Evolutionary conservation across 2,113 vertebrate species (phyloP), one percentile per base, ranked within the genome.

Genomic region (Xyliphius kryptos): DNA sequence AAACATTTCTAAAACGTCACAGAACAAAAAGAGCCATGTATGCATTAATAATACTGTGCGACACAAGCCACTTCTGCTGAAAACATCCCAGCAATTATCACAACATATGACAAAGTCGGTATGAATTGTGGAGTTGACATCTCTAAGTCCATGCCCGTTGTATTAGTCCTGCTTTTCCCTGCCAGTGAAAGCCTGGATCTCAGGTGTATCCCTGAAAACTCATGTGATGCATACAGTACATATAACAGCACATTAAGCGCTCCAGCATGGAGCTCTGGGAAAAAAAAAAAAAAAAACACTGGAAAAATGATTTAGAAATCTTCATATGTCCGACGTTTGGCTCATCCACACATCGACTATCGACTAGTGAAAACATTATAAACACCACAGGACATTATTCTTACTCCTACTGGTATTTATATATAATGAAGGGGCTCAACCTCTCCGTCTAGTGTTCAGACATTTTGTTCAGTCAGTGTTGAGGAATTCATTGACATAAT

Each of bases 381-480:
- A 57, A 57, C 37, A 44, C 43, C 17, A 32, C 26, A 60, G 47
- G 40, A 47, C 15, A 40, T 48, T 26, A 50, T 48, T 15, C n/a
- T n/a, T n/a, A n/a, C n/a, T n/a, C 41, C 36, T 47, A 54, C 22
- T 44, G 9, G 15, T 8, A 10, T 40, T 51, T 21, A 3, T 15
- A 26, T 56, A 41, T 54, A 20, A 36, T 48, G 46, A 52, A 52
- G 50, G 17, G 48, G 14, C 46, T 66, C 32, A 16, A 66, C 13
- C 40, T 16, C 61, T 59, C 32, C 47, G 14, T 14, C 46, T 22
- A 43, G 32, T 55, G 65, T 32, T 26, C 22, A 47, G 14, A 66
- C 11, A 40, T 22, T 40, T 55, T 9, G n/a, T 67, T 59, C 41
- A 58, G 67, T 63, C 63, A 46, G 71, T 61, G 53, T 13, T 64